These are phyloP conservation scores for Diachrysia chrysitis DNA, from an alignment of 2,888 invertebrate species.

Conservation along the genomic window DNA sequence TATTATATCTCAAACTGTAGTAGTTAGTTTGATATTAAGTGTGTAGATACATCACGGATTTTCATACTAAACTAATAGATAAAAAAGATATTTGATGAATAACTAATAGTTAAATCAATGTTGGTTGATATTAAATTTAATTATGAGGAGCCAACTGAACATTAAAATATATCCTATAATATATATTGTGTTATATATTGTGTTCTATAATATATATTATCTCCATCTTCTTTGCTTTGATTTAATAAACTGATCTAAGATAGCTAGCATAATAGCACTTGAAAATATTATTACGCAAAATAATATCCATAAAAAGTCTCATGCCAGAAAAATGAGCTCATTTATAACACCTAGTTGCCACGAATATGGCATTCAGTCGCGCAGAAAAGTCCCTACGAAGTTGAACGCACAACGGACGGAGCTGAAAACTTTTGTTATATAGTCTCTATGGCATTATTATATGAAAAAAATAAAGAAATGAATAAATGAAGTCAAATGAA, in stretches of 20 bases:
- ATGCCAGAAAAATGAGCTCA: conserved; percentile 61
- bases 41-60: no score
- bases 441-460: conserved; percentile 51
- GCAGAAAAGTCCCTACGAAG: conserved; percentile 67
- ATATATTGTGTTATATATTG: no score
- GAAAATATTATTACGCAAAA: conserved; percentile 59
- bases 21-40: no score
- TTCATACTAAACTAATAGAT: no score
- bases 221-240: conserved; percentile 20
- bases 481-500: conserved; percentile 51
- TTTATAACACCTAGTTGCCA: conserved; percentile 67
- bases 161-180: no score
- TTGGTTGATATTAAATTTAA: no score
- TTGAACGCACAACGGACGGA: conserved; percentile 56
- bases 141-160: no score
- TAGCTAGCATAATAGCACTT: conserved; percentile 51
- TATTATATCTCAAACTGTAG: no score
- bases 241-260: conserved; percentile 37
- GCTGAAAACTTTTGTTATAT: conserved; percentile 43
- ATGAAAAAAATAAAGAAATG: no score
- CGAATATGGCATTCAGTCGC: conserved; percentile 65
- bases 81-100: no score
- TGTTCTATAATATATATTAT: no score
- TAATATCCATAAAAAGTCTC: conserved; percentile 61
- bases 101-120: no score